Base-by-base conservation (phyloP, 2,888 invertebrate species). In the Pantelozetes paolii region DNA sequence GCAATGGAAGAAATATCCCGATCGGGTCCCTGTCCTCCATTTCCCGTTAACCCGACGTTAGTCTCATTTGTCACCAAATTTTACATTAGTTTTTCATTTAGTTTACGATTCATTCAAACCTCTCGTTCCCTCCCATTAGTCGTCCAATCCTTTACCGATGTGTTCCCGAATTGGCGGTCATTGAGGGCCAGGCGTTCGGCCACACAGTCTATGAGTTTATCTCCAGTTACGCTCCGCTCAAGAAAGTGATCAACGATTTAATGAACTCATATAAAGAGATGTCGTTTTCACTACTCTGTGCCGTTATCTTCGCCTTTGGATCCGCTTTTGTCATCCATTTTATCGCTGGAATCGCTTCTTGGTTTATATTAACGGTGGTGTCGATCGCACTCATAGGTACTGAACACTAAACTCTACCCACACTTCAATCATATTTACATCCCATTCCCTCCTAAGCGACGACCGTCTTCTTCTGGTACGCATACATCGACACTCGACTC, bases 221-320 rank as follows among this genome's bases (percentile, higher is more conserved):
- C 62, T 94, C 95, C 81, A 90, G 89, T 79, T 92, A 93, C 89
- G 92, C 93, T 81, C 87, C 90, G 42, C 87, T 93, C 79, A 92
- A 94, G 82, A 92, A 94, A 83, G 88, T 94, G 82, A 84, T 94
- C 45, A 89, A 90, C 71, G 95, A 96, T 83, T 84, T 96, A 9
- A 93, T 92, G 81, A 88, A 89, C 76, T 90, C 92, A 50, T 94
- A 94, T 93, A 89, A 87, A 80, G 89, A 91, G 82, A 90, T 96
- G 83, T 85, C 92, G 71, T 87, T 87, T 45, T 87, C 94, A 79
- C 89, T 90, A 72, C 88, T 89, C 76, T 83, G 94, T 75, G 88
- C 94, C 76, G 87, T 94, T 81, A 92, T 90, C 79, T 86, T 93
- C 78, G 92, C 94, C 2, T 85, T 94, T 75, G 83, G 90, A 9